Evolutionary conservation across 2,888 invertebrate genomes (phyloP), one percentile per base, ranked within the genome.

Genomic region (Sinotaia quadrata): DNA sequence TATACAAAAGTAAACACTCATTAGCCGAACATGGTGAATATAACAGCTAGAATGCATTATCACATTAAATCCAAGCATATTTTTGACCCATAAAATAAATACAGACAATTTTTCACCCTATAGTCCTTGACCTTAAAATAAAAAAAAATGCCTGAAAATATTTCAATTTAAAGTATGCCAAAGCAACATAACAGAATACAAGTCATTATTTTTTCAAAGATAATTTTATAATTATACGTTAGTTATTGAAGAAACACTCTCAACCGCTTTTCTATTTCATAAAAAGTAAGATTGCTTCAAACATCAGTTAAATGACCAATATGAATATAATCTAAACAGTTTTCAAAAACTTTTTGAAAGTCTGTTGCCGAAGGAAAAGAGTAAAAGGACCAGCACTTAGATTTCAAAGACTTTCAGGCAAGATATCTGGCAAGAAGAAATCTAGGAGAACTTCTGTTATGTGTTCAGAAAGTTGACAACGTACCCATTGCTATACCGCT

Each of bases 401-500:
- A 41, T 41, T 18, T 41, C 41, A 41, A 12, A 41, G n/a, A n/a
- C n/a, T n/a, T n/a, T n/a, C n/a, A n/a, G n/a, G n/a, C n/a, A n/a
- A n/a, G n/a, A n/a, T n/a, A n/a, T n/a, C n/a, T n/a, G n/a, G n/a
- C 41, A 12, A 37, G 5, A 41, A 58, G 21, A 36, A 21, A 58
- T n/a, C 37, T 36, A 58, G 12, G 2, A 12, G 36, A 24, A 8
- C 36, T 27, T 8, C 10, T 33, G 29, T 33, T 12, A 37, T 21
- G 29, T 12, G 15, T 24, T 24, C 4, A 36, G 33, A 12, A 5
- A 7, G 29, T 34, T 7, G 15, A 61, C n/a, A 36, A 59, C 76
- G 72, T 68, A 85, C 85, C 82, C 33, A 85, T 44, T 8, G 85
- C 85, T 8, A 72, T 33, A 24, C 71, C 57, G 56, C 81, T 76